A percentile compares a stretch with the other conserved stretches of the same genome.
Conservation (phyloP, 2,888 invertebrate species). For the Malthinus seriepunctatus region DNA sequence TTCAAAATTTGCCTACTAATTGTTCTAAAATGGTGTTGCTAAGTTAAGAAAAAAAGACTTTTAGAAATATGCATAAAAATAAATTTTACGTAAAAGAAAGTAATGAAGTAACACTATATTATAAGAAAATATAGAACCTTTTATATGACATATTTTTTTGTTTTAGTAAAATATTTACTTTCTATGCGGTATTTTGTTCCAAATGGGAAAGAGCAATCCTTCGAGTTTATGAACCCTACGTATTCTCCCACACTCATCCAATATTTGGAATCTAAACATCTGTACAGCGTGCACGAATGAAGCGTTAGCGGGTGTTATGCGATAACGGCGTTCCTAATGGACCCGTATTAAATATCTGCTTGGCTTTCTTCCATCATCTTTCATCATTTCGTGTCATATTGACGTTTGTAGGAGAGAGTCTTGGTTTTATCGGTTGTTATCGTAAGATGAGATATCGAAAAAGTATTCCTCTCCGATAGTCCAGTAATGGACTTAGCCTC, state of each 20-base stretch:
- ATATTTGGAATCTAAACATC: constrained; percentile 32
- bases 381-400: constrained; percentile 49
- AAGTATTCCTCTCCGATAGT: constrained; percentile 19
- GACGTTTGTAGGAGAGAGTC: constrained; percentile 35
- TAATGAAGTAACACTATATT: too few relatives aligned
- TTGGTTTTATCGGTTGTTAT: constrained; percentile 32
- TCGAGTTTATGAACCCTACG: constrained; percentile 21
- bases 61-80: too few relatives aligned
- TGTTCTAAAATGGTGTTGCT: too few relatives aligned
- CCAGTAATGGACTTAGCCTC: constrained; percentile 20
- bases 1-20: too few relatives aligned
- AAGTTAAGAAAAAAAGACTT: too few relatives aligned
- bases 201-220: constrained; percentile 26
- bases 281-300: constrained; percentile 27
- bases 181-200: constrained; percentile 22
- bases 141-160: constrained; percentile 13
- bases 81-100: too few relatives aligned
- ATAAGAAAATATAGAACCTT: constrained; percentile 7
- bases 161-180: constrained; percentile 23
- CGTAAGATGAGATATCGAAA: constrained; percentile 27
- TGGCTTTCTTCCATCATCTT: constrained; percentile 48
- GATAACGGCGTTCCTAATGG: constrained; percentile 46
- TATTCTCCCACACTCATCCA: constrained; percentile 26
- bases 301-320: constrained; percentile 30
- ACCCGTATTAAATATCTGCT: constrained; percentile 51